Conservation (phyloP, 2,113 vertebrate species). For the Heptranchias perlo region DNA sequence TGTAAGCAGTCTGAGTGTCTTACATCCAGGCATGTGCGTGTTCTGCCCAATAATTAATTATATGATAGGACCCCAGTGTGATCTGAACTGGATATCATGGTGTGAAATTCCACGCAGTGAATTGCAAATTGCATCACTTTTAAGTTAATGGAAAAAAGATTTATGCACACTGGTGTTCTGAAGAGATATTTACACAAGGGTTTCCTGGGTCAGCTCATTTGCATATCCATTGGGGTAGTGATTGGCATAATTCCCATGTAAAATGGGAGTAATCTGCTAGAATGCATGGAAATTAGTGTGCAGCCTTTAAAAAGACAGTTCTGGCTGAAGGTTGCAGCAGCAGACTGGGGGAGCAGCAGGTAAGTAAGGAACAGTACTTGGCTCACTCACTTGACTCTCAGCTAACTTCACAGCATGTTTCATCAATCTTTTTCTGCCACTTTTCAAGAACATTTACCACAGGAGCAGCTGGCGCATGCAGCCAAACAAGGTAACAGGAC, state of each 20-base stretch:
- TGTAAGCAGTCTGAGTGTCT: neutral
- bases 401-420: constrained; percentile 20
- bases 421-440: constrained; percentile 32
- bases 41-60: neutral
- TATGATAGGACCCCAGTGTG: neutral
- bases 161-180: neutral
- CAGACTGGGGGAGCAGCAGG: constrained; percentile 8
- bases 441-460: neutral
- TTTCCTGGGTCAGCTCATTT: neutral
- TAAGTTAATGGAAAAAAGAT: neutral
- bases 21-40: neutral
- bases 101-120: neutral
- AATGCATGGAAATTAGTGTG: neutral
- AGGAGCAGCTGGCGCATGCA: neutral
- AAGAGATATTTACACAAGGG: neutral
- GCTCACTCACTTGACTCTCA: neutral
- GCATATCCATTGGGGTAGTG: neutral
- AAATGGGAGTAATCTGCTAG: neutral
- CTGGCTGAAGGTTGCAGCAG: neutral
- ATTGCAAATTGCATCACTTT: neutral
- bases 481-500: neutral
- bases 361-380: constrained; percentile 3
- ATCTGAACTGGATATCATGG: neutral
- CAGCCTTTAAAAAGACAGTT: constrained; percentile 10
- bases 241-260: neutral